A percentile compares a stretch with the other conserved stretches of the same genome.
phyloP scores from a whole-genome alignment of 2,888 invertebrate genomes.

The Melipona beecheii region DNA sequence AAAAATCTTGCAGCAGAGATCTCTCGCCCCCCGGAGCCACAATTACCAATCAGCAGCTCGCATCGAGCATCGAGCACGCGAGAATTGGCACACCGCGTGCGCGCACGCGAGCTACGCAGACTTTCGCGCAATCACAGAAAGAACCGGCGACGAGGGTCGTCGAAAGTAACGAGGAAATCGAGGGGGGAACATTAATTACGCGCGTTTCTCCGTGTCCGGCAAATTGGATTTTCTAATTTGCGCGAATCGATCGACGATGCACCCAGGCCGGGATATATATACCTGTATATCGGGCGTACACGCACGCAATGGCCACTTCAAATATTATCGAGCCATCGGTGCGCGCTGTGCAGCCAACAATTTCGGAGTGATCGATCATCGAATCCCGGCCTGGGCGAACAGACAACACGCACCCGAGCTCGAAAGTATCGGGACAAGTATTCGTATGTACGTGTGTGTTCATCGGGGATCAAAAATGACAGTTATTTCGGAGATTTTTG shows the following conservation, averaged over 20 bases:
- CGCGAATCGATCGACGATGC: conserved; percentile 26
- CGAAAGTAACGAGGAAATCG: conserved; percentile 22
- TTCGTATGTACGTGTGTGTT: no score
- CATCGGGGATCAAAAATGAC: no score
- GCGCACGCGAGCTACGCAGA: neutral
- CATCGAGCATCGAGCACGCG: neutral
- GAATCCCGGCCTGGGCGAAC: neutral
- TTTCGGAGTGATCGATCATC: conserved; percentile 31
- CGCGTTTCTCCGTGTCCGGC: conserved; percentile 21
- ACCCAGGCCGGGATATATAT: no score
- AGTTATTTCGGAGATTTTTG: no score
- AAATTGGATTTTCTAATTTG: conserved; percentile 37
- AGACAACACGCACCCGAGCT: neutral
- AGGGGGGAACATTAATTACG: conserved; percentile 26
- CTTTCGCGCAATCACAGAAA: neutral
- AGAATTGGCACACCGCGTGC: neutral
- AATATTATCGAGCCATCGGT: conserved; percentile 29
- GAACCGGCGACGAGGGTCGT: neutral
- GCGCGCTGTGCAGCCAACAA: conserved; percentile 9
- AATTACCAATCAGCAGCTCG: no score
- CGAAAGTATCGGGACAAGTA: no score
- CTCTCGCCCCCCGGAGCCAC: no score
- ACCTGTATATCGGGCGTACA: neutral
- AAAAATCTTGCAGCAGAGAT: no score
- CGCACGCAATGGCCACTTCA: conserved; percentile 18